These are phyloP conservation scores for Streblospio benedicti DNA, from an alignment of 1,140 invertebrate species.

Conservation along the genomic window DNA sequence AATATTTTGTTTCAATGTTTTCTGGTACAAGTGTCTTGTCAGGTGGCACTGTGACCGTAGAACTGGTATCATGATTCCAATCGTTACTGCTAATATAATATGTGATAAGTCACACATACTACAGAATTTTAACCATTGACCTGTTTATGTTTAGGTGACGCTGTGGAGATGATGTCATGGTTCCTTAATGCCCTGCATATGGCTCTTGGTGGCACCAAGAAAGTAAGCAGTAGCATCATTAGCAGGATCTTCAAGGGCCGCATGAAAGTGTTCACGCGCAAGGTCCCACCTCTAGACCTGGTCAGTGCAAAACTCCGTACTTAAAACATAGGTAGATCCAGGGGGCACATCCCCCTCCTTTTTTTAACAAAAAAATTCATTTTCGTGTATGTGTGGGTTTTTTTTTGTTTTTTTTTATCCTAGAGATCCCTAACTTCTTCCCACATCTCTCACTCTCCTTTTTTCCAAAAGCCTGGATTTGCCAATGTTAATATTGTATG, in stretches of 20 bases:
- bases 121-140: neutral
- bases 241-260: slow-evolving; percentile 90
- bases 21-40: neutral
- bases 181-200: slow-evolving; percentile 87
- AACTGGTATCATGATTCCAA: neutral
- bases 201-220: slow-evolving; percentile 52
- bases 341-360: no score
- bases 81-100: neutral
- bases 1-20: no score
- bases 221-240: slow-evolving; percentile 59
- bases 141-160: slow-evolving; percentile 64
- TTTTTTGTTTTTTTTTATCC: no score
- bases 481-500: no score
- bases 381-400: no score
- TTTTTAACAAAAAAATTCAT: no score
- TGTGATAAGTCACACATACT: neutral
- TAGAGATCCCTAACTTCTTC: no score
- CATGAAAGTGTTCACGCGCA: slow-evolving; percentile 89
- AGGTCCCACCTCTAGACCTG: slow-evolving; percentile 86
- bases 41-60: neutral
- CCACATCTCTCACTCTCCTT: no score
- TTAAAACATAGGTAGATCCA: no score
- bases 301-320: slow-evolving; percentile 28
- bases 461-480: no score
- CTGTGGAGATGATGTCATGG: slow-evolving; percentile 93